Base-by-base conservation (phyloP, 2,888 invertebrate species). In the Eumacrocentrus americanus region DNA sequence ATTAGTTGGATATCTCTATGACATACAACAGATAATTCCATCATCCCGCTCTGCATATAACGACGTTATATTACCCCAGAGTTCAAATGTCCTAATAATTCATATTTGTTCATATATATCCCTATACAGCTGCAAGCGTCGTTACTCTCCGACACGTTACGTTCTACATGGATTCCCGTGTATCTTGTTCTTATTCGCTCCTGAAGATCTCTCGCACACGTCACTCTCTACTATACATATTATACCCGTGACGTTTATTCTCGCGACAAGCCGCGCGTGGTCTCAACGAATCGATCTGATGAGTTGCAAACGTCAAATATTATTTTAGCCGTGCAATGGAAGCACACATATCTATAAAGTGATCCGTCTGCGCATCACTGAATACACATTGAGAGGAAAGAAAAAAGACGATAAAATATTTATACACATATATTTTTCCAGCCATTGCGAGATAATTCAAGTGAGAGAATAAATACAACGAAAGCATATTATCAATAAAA, bases 231-330 rank as follows among this genome's bases (percentile, higher is more conserved):
- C 29, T n/a, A n/a, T n/a, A n/a, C n/a, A n/a, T 47, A 11, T 37
- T 23, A n/a, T 38, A 37, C 14, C 6, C 18, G 40, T 29, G 37
- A 22, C 29, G 18, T 38, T 37, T 55, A 60, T 54, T 60, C 55
- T 48, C 34, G 25, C 18, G 40, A 23, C 42, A 20, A 18, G 23
- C 20, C 40, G 59, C 48, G 16, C 59, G 53, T 47, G 44, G 44
- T 40, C 34, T 53, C 47, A 55, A 46, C 62, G 42, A 58, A 67
- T 67, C 65, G 65, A 66, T 66, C 56, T 60, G 62, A 58, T 62
- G 64, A 65, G 66, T 63, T 63, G 57, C 62, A 62, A 67, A 62
- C 66, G 66, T 67, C 62, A 62, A 62, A 65, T 66, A 64, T 66
- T 65, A 67, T 66, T 67, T 66, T 65, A 61, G 62, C 60, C 61